These are phyloP conservation scores for Solenopsis invicta DNA, from an alignment of 1,140 invertebrate genomes.

Conservation along the genomic window DNA sequence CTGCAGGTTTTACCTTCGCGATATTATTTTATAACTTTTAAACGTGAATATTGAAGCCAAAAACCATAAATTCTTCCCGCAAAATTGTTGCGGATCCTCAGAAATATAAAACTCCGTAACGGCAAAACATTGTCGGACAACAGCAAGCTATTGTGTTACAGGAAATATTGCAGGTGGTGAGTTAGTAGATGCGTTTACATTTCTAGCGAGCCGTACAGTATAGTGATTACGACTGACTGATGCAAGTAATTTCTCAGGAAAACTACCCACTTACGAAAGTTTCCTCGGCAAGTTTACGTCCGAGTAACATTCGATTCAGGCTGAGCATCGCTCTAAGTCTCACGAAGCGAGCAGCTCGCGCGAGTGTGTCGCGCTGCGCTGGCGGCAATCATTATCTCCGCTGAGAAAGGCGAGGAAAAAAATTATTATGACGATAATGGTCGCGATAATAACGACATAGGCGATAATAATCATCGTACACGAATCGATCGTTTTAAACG, in stretches of 20 bases:
- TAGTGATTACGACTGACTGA: conserved; percentile 76
- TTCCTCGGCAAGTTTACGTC: conserved; percentile 70
- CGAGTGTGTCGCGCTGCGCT: background rate
- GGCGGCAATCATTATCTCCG: conserved; percentile 20
- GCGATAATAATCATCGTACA: conserved; percentile 54
- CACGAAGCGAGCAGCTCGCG: background rate
- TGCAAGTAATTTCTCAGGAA: conserved; percentile 74
- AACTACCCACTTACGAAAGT: conserved; percentile 77
- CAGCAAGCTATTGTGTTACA: conserved; percentile 54
- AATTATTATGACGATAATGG: conserved; percentile 20
- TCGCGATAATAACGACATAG: conserved; percentile 20
- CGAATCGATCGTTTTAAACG: conserved; percentile 47
- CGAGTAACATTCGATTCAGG: conserved; percentile 63
- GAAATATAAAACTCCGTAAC: conserved; percentile 36
- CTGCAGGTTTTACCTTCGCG: background rate
- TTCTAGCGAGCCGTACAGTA: conserved; percentile 64
- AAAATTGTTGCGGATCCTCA: conserved; percentile 32
- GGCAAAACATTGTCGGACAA: conserved; percentile 45
- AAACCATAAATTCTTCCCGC: conserved; percentile 12
- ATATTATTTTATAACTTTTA: background rate
- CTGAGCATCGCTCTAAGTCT: conserved; percentile 44
- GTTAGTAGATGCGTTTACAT: conserved; percentile 74
- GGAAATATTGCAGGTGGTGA: conserved; percentile 60
- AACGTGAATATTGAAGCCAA: background rate
- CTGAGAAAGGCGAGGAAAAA: conserved; percentile 15